Base-by-base conservation (phyloP, 1,140 invertebrate genomes). In the Ceratosolen fusciceps region DNA sequence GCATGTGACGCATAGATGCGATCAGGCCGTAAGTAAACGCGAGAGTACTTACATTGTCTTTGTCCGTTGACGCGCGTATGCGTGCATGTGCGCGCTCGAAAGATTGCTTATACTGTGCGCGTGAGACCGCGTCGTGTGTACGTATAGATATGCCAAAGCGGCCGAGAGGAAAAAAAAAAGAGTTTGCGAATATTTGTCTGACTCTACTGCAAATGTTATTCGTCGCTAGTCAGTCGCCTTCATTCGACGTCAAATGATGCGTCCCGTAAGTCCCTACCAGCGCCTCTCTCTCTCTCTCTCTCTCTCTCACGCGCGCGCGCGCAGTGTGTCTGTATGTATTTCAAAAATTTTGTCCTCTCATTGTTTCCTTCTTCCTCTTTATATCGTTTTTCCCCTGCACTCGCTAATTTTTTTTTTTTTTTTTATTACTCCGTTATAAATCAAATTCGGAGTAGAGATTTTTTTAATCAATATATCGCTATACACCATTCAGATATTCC, bases 11-110 rank as follows among this genome's bases (percentile, higher is more conserved):
- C 68, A 67, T 68, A 67, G 67, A 52, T 52, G 62, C 79, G 24
- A 37, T 34, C n/a, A 34, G 29, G 21, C 34, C 71, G 77, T 67
- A 79, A 79, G 80, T 74, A 81, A 75, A 78, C 71, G 75, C 71
- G 74, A 60, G n/a, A 65, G 72, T 68, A 76, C 76, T 79, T 79
- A 74, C 62, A 74, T 79, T 79, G 77, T 79, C 72, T 79, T 79
- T 79, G 71, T 79, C 49, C 62, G 21, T 67, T 29, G 31, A 43
- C 9, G 29, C 16, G 34, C n/a, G 39, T 47, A 65, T 60, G 65
- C 49, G 75, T 21, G 49, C 49, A 19, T 52, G 49, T 8, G 21
- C 10, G 49, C 49, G 4, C 49, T 2, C 10, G 49, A 4, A 16
- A 52, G 49, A 19, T n/a, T n/a, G 49, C 49, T 52, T 14, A 14